These are phyloP conservation scores for Acronicta psi DNA, from an alignment of 2,888 invertebrate genomes.

Conservation along the genomic window DNA sequence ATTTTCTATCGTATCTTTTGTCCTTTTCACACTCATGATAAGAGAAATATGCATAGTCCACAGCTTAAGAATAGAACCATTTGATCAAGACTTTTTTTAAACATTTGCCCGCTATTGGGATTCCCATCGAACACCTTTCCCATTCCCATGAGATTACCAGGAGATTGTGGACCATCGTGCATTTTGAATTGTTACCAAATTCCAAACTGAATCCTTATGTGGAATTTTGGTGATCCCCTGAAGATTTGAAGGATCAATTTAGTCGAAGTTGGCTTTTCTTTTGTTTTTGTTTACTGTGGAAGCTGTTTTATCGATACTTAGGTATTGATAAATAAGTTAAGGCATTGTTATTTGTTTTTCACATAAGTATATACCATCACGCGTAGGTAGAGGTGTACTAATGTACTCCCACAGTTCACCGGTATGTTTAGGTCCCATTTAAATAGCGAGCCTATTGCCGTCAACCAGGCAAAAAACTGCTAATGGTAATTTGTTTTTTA, in stretches of 20 bases:
- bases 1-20: not conserved
- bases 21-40: not conserved
- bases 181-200: constrained; percentile 60
- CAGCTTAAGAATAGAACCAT: constrained; percentile 4
- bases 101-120: constrained; percentile 23
- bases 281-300: constrained; percentile 37
- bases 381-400: no score
- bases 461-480: no score
- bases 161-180: constrained; percentile 29
- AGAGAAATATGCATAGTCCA: no score
- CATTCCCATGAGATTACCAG: constrained; percentile 42
- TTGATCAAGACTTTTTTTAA: constrained; percentile 24
- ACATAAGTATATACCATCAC: no score
- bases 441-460: no score
- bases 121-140: constrained; percentile 34
- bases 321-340: constrained; percentile 26
- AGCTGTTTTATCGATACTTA: constrained; percentile 1
- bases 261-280: constrained; percentile 34
- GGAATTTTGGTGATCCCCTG: constrained; percentile 51
- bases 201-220: constrained; percentile 49
- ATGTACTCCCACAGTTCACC: no score
- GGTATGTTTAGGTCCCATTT: no score
- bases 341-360: no score
- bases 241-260: constrained; percentile 42
- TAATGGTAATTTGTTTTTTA: no score